phyloP scores from a whole-genome alignment of 2,888 invertebrate species.

The Sinohyriopsis cumingii region DNA sequence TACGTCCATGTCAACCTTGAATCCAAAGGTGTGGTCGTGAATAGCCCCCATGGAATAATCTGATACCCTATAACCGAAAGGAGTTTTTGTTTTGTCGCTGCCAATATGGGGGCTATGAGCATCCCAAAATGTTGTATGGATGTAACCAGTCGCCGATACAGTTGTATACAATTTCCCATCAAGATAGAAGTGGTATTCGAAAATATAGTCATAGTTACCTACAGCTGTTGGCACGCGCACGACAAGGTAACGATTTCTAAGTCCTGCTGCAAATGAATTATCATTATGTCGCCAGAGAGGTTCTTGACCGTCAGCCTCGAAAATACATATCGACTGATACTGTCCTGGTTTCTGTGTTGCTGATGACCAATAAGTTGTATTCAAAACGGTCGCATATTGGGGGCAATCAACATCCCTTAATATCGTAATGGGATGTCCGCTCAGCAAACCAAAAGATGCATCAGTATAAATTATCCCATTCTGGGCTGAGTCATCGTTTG shows the following conservation, averaged over 20 bases:
- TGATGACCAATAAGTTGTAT: slow-evolving; percentile 30
- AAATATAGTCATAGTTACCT: slow-evolving; percentile 49
- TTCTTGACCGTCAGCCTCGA: slow-evolving; percentile 44
- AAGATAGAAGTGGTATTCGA: slow-evolving; percentile 43
- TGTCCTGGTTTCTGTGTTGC: slow-evolving; percentile 17
- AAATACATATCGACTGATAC: slow-evolving; percentile 40
- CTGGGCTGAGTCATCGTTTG: slow-evolving; percentile 30
- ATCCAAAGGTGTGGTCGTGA: slow-evolving; percentile 43
- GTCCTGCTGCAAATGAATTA: slow-evolving; percentile 22
- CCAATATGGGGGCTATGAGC: slow-evolving; percentile 24
- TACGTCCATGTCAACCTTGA: slow-evolving; percentile 48
- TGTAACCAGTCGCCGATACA: slow-evolving; percentile 34
- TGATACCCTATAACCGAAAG: slow-evolving; percentile 40
- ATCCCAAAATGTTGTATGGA: slow-evolving; percentile 42
- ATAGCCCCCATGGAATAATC: slow-evolving; percentile 35
- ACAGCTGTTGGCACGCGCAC: slow-evolving; percentile 40
- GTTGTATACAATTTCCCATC: slow-evolving; percentile 39
- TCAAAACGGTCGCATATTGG: slow-evolving; percentile 29
- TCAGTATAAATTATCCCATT: slow-evolving; percentile 45
- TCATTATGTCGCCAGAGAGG: slow-evolving; percentile 45
- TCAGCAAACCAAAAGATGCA: slow-evolving; percentile 34
- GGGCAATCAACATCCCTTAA: slow-evolving; percentile 52
- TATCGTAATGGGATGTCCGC: slow-evolving; percentile 29
- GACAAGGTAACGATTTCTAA: slow-evolving; percentile 38
- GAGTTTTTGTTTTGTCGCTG: slow-evolving; percentile 21